A percentile compares a stretch with the other conserved stretches of the same genome.
Evolutionary conservation across 2,888 invertebrate genomes (phyloP).

Genomic region (Stenichneumon culpator): DNA sequence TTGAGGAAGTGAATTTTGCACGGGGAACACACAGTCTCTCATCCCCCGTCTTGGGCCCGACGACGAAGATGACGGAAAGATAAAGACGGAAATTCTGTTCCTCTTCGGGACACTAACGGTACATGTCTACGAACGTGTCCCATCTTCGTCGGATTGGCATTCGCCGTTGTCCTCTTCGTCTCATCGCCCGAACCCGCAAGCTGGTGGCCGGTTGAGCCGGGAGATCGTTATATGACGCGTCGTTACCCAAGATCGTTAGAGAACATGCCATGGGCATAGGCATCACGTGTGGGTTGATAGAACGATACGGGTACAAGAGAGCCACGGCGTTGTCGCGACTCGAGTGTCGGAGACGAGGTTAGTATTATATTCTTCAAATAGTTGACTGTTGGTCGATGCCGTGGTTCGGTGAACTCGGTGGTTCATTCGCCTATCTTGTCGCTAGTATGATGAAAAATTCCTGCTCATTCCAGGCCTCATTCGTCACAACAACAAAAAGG

Average conservation of each 20-base stretch:
- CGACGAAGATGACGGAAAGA: conserved; percentile 7
- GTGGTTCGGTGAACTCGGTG: conserved; percentile 9
- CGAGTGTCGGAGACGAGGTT: conserved; percentile 28
- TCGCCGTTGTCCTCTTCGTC: conserved; percentile 68
- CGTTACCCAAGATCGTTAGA: conserved; percentile 80
- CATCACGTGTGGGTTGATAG: conserved; percentile 44
- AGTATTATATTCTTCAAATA: conserved; percentile 27
- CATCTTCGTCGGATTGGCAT: conserved; percentile 40
- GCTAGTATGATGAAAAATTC: neutral
- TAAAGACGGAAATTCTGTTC: conserved; percentile 30
- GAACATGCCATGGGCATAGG: conserved; percentile 73
- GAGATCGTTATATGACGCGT: conserved; percentile 80
- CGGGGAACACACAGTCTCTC: conserved; percentile 22
- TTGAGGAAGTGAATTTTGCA: conserved; percentile 40
- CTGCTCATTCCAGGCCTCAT: neutral
- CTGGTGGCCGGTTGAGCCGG: conserved; percentile 68
- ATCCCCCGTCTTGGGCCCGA: neutral
- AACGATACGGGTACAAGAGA: conserved; percentile 43
- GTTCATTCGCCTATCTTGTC: conserved; percentile 20
- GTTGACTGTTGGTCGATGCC: conserved; percentile 8
- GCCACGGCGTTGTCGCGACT: conserved; percentile 1
- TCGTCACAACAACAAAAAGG: neutral
- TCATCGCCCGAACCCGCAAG: conserved; percentile 67
- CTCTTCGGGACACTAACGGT: conserved; percentile 74
- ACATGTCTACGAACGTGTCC: conserved; percentile 46